Evolutionary conservation across 2,888 invertebrate species (phyloP), one percentile per base, ranked within the genome.

Genomic region (Oscheius sp.): DNA sequence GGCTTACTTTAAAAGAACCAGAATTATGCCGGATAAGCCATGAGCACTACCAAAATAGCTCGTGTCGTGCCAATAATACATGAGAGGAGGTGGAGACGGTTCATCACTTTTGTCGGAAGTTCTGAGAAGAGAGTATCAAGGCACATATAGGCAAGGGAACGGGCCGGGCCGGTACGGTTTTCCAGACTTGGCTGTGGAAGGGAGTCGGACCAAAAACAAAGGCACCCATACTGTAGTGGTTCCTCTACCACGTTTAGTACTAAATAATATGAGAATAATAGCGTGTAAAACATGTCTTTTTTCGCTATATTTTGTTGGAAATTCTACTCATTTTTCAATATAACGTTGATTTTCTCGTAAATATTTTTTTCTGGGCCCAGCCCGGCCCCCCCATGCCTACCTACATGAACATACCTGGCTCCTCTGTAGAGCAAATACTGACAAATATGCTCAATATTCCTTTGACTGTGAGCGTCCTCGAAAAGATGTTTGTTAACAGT

Each of bases 21-120:
- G 94, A 32, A 95, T 90, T 87, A 96, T 95, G 5, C 96, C 96
- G 77, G 93, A 93, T 81, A 94, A 90, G 32, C 96, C 96, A 91
- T 96, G 96, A 62, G 96, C 96, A 57, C 94, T 95, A 29, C 96
- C 96, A 66, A 94, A 90, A 89, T 96, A 96, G 88, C 93, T 92
- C 89, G 93, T 94, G 53, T 93, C 93, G 90, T 96, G 95, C 95
- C 95, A 96, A 86, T 93, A 92, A 91, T 93, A 96, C 92, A 94
- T 92, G 55, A 96, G 90, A 0, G 94, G 94, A 71, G 86, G 87
- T 1, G 79, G 53, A 51, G 42, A 48, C 35, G 33, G 9, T 60
- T 60, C 60, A 33, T 29, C n/a, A n/a, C 11, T 37, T 35, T 60
- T 33, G 37, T 65, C 50, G n/a, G 48, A 50, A 3, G 48, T 50